Percentiles rank a stretch among this genome's conserved stretches.
Conservation (phyloP, 2,888 invertebrate species). For the Dastarcus helophoroides region DNA sequence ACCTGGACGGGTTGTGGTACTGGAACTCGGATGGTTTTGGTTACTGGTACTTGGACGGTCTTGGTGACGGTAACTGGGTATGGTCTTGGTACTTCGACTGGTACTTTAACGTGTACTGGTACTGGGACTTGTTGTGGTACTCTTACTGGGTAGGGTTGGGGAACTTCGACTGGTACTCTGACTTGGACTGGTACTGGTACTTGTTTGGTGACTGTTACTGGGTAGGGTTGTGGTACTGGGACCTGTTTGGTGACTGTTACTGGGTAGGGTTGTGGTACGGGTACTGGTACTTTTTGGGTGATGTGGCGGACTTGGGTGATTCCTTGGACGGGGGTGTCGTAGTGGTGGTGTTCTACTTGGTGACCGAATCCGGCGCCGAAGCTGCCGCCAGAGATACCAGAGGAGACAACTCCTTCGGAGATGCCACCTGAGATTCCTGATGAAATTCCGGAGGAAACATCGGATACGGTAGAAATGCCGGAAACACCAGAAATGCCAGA, state of each 20-base stretch:
- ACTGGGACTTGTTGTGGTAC: conserved; percentile 22
- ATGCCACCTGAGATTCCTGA: too few species aligned
- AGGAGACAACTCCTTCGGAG: conserved; percentile 12
- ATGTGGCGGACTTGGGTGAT: conserved; percentile 12
- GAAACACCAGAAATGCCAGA: conserved; percentile 6
- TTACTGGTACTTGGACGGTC: conserved; percentile 18
- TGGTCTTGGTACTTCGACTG: conserved; percentile 26
- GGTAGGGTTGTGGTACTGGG: conserved; percentile 28
- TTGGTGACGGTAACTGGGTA: conserved; percentile 24
- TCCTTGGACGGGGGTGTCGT: conserved; percentile 2
- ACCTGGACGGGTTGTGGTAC: conserved; percentile 27
- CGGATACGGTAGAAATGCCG: conserved; percentile 6
- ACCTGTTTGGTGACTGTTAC: conserved; percentile 25
- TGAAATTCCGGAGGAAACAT: conserved; percentile 1
- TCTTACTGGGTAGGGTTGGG: conserved; percentile 26
- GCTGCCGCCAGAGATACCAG: conserved; percentile 3
- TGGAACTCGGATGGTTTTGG: conserved; percentile 15
- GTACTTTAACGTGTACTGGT: conserved; percentile 20
- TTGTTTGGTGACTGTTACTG: conserved; percentile 23
- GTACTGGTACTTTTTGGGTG: conserved; percentile 24
- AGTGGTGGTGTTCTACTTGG: too few species aligned
- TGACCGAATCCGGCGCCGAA: conserved; percentile 2
- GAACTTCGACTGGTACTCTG: conserved; percentile 22
- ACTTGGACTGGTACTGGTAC: conserved; percentile 20
- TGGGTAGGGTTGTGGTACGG: conserved; percentile 29